Percentiles rank a stretch among this genome's conserved stretches.
Evolutionary conservation across 2,888 invertebrate species (phyloP).

Genomic region (Diogma glabrata): DNA sequence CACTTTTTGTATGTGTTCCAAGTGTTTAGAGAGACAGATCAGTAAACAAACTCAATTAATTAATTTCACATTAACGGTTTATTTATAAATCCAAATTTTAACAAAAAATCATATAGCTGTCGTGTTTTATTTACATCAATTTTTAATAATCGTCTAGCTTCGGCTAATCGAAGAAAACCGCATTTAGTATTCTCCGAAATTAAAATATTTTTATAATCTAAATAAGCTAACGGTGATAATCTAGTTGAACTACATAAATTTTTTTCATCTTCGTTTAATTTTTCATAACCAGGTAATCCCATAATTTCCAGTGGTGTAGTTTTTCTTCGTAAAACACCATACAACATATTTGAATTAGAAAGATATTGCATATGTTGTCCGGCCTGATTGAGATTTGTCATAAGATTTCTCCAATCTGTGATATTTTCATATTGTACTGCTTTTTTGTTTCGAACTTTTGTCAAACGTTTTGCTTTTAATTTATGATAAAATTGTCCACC

Average conservation of each 20-base stretch:
- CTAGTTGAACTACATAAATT: constrained; percentile 65
- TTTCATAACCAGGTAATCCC: constrained; percentile 68
- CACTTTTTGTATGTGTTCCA: no score
- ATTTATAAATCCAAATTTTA: constrained; percentile 58
- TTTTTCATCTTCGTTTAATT: constrained; percentile 56
- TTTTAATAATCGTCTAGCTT: constrained; percentile 72
- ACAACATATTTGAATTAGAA: constrained; percentile 15
- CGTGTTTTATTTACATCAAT: constrained; percentile 91
- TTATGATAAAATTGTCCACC: constrained; percentile 53
- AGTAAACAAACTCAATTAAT: no score
- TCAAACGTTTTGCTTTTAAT: constrained; percentile 42
- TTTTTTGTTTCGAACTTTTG: constrained; percentile 25
- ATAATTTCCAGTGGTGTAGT: constrained; percentile 33
- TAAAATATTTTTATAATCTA: constrained; percentile 64
- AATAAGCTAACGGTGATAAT: constrained; percentile 63
- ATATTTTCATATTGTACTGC: constrained; percentile 16
- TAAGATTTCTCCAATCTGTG: constrained; percentile 27
- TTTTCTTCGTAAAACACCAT: constrained; percentile 26
- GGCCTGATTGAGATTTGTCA: no score
- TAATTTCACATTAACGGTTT: constrained; percentile 35
- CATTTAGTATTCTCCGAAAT: constrained; percentile 64
- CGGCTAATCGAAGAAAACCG: constrained; percentile 62
- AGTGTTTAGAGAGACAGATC: no score
- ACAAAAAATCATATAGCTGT: constrained; percentile 69
- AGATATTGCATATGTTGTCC: constrained; percentile 24